Evolutionary conservation across 2,888 invertebrate species (phyloP), one percentile per base, ranked within the genome.

Genomic region (Lycia hirtaria): DNA sequence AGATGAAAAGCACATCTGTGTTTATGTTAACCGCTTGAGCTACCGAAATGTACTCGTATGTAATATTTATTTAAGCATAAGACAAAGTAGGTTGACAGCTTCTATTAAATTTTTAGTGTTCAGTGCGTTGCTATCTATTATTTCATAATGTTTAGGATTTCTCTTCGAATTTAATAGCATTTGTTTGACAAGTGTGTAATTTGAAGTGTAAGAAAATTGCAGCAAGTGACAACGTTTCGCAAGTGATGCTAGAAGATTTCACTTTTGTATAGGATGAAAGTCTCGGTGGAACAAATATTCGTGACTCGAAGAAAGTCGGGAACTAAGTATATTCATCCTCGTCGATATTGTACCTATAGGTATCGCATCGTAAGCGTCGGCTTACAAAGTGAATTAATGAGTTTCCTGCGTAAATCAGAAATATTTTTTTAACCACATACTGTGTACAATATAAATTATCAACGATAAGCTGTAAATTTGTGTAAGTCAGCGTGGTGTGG

Each of bases 1-100:
- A 53, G 52, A 53, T 58, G 52, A 53, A 57, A 58, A 48, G 57
- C 57, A 41, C 57, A 58, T 37, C 41, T 53, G 52, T 58, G 52
- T 58, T 53, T 43, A 58, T 37, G 48, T 53, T 58, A 58, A 30
- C 33, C 30, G 28, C 22, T 40, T 47, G 14, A 50, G 45, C 45
- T 47, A 52, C 47, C 35, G 41, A 35, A 30, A 47, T 51, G 30
- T 38, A 24, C 20, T 19, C 20, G 26, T 38, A 33, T 55, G 35
- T 56, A 33, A 45, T 56, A 45, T 44, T 53, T 33, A 26, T 48
- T 48, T 53, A 37, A 33, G n/a, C 7, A 15, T 15, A 22, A 26
- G 22, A 51, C 14, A 33, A 50, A 51, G 30, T 48, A 19, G 51
- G 35, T 43, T 49, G 33, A 35, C 35, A 35, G 24, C 24, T 53